Evolutionary conservation across 2,797 vertebrate genomes (phyloP).

Genomic region (Hapalemur alaotrensis): DNA sequence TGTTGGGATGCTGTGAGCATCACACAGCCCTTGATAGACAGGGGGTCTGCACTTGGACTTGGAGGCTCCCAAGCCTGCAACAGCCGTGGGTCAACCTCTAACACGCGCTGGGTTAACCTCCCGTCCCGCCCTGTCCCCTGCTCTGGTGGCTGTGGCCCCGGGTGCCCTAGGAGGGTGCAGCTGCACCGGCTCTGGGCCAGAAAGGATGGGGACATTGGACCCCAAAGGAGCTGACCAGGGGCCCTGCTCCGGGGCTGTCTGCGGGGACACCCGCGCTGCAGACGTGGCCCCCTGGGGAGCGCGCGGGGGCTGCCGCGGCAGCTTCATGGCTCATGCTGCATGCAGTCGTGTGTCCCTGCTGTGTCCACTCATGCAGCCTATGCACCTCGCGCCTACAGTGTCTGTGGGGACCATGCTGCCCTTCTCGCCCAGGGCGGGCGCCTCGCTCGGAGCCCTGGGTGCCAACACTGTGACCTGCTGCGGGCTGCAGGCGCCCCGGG

Average conservation of each 20-base stretch:
- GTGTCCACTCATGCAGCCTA: background rate
- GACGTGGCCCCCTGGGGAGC: background rate
- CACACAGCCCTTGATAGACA: rapidly evolving
- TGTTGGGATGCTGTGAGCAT: rapidly evolving
- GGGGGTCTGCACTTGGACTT: background rate
- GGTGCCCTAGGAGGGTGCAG: too few relatives aligned
- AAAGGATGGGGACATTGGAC: background rate
- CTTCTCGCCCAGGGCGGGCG: background rate
- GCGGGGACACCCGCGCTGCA: background rate
- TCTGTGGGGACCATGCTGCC: slow-evolving; percentile 22
- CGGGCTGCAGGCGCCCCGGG: slow-evolving; percentile 44
- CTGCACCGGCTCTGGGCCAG: background rate
- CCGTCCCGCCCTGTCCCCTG: background rate
- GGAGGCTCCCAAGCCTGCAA: background rate
- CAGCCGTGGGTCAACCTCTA: background rate
- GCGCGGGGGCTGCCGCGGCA: background rate
- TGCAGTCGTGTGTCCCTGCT: background rate
- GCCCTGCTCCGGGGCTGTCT: background rate
- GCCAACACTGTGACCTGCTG: slow-evolving; percentile 41
- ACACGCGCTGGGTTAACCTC: background rate
- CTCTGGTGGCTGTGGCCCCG: background rate
- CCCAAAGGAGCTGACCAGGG: background rate
- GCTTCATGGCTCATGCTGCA: slow-evolving; percentile 29
- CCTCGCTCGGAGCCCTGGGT: background rate
- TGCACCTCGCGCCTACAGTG: background rate